phyloP scores from a whole-genome alignment of 2,797 vertebrate genomes.

The Hypotaenidia philippensis region DNA sequence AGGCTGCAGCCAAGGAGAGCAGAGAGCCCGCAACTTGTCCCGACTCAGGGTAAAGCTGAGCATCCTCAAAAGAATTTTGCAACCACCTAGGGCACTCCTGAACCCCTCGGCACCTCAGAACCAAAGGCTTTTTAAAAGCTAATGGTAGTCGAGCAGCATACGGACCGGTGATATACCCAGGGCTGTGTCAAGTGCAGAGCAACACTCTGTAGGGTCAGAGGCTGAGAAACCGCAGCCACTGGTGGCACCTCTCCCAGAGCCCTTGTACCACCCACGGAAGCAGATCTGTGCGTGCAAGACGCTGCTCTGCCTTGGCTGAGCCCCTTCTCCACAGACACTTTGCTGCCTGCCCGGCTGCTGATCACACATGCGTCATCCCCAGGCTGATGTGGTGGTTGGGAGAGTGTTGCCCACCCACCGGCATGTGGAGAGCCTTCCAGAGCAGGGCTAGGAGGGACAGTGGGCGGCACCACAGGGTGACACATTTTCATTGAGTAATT shows the following conservation, averaged over 20 bases:
- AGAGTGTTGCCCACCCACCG: neutral
- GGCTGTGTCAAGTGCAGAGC: neutral
- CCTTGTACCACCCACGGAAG: neutral
- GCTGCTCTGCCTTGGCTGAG: neutral
- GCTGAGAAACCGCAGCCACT: neutral
- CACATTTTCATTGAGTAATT: accelerated
- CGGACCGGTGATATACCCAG: neutral
- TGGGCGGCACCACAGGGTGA: neutral
- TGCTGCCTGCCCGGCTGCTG: neutral
- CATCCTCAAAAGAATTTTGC: constrained; percentile 3
- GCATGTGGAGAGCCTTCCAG: neutral
- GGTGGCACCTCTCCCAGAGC: neutral
- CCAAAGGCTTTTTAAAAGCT: neutral
- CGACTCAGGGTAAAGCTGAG: neutral
- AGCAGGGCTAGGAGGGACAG: accelerated
- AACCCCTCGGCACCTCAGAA: neutral
- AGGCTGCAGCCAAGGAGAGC: neutral
- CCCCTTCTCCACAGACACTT: neutral
- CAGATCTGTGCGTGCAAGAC: neutral
- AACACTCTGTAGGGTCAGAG: neutral
- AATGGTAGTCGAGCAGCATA: neutral
- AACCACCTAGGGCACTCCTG: neutral
- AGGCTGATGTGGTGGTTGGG: accelerated
- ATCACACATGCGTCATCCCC: accelerated
- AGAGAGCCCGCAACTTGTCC: neutral